phyloP scores from a whole-genome alignment of 2,888 invertebrate species.

The Diarsia rubi region DNA sequence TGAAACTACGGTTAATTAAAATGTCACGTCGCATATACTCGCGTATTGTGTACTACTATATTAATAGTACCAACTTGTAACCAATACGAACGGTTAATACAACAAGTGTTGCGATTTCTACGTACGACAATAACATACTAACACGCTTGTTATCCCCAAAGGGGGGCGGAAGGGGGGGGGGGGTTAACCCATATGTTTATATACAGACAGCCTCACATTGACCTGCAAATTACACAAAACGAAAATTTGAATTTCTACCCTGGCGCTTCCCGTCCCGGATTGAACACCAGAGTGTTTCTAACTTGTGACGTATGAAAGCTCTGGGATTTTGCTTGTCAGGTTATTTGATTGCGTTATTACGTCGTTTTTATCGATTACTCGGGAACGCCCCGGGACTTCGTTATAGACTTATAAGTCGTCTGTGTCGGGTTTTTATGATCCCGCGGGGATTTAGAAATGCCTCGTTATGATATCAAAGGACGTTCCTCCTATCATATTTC shows the following conservation, averaged over 20 bases:
- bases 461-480: slow-evolving; percentile 34
- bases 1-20: slow-evolving; percentile 21
- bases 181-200: too few relatives aligned
- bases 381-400: slow-evolving; percentile 37
- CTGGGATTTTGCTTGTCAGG: slow-evolving; percentile 4
- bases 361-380: slow-evolving; percentile 48
- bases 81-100: slow-evolving; percentile 48
- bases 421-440: slow-evolving; percentile 35
- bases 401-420: slow-evolving; percentile 47
- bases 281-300: not conserved
- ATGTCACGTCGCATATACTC: slow-evolving; percentile 28
- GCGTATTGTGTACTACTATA: slow-evolving; percentile 42
- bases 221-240: not conserved
- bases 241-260: not conserved
- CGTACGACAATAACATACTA: too few relatives aligned
- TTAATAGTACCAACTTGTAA: slow-evolving; percentile 56
- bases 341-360: slow-evolving; percentile 28
- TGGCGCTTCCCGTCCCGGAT: not conserved
- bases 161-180: too few relatives aligned
- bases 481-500: slow-evolving; percentile 8
- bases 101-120: slow-evolving; percentile 44
- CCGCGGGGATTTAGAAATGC: slow-evolving; percentile 38
- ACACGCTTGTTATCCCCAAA: too few relatives aligned
- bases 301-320: slow-evolving; percentile 16
- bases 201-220: too few relatives aligned